Conservation (phyloP, 1,140 invertebrate species). For the Drosophila novamexicana region DNA sequence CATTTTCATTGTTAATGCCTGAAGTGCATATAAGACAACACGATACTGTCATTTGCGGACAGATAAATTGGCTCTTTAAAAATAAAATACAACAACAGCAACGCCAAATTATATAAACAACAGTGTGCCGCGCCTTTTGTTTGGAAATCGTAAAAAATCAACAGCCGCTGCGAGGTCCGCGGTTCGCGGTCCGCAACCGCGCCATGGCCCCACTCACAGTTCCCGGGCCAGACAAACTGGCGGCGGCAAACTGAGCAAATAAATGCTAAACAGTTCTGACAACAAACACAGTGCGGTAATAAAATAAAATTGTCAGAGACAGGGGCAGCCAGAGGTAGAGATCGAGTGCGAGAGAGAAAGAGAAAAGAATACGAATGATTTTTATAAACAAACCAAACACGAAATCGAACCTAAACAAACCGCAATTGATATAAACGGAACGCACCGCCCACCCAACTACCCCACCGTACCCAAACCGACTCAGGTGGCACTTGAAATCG, state of each 20-base stretch:
- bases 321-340: background rate
- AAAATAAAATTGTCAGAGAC: constrained; percentile 58
- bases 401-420: constrained; percentile 78
- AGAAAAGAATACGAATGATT: constrained; percentile 37
- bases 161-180: constrained; percentile 31
- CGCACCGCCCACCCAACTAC: background rate
- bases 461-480: constrained; percentile 18
- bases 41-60: constrained; percentile 29
- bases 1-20: constrained; percentile 33
- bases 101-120: constrained; percentile 59
- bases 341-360: background rate
- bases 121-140: constrained; percentile 48
- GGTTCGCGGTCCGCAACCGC: constrained; percentile 12
- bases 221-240: constrained; percentile 65
- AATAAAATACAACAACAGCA: constrained; percentile 38
- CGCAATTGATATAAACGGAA: constrained; percentile 55
- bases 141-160: constrained; percentile 69
- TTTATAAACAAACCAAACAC: constrained; percentile 72
- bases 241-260: constrained; percentile 71
- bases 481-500: constrained; percentile 68
- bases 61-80: constrained; percentile 43
- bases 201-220: background rate
- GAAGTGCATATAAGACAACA: constrained; percentile 13
- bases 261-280: constrained; percentile 69
- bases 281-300: constrained; percentile 53